phyloP scores from a whole-genome alignment of 2,797 vertebrate species.

The Pelochelys cantorii region DNA sequence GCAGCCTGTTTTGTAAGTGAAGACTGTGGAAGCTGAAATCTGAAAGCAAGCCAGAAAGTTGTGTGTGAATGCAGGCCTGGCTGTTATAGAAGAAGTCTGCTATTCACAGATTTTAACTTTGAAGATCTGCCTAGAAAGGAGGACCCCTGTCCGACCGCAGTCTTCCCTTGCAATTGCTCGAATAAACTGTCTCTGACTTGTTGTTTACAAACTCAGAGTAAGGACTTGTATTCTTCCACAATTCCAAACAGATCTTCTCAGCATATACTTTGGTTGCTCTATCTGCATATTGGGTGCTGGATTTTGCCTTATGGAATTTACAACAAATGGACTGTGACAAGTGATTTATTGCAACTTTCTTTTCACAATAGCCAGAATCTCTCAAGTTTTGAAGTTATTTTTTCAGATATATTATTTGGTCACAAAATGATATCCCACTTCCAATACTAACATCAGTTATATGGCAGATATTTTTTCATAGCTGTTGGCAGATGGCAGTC shows the following conservation, averaged over 20 bases:
- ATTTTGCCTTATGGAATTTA: not conserved
- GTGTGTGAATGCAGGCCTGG: too few relatives aligned
- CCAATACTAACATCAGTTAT: not conserved
- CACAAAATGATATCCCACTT: not conserved
- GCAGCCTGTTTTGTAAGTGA: not conserved
- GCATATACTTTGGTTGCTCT: not conserved
- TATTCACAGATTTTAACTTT: too few relatives aligned
- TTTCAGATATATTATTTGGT: not conserved
- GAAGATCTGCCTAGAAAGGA: too few relatives aligned
- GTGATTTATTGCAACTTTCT: accelerated
- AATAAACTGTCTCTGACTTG: too few relatives aligned
- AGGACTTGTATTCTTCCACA: too few relatives aligned
- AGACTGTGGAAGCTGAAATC: too few relatives aligned
- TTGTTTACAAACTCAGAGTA: too few relatives aligned
- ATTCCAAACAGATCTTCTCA: too few relatives aligned
- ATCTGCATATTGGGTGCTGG: not conserved
- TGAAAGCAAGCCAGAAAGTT: too few relatives aligned
- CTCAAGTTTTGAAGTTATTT: not conserved
- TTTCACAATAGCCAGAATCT: not conserved
- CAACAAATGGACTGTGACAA: not conserved
- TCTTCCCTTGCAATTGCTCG: too few relatives aligned
- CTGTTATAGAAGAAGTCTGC: too few relatives aligned
- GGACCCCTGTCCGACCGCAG: too few relatives aligned
- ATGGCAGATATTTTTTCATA: not conserved
- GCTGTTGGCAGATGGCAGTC: not conserved